phyloP scores from a whole-genome alignment of 64 coral and sea anemone genomes.

The Pocillopora verrucosa region DNA sequence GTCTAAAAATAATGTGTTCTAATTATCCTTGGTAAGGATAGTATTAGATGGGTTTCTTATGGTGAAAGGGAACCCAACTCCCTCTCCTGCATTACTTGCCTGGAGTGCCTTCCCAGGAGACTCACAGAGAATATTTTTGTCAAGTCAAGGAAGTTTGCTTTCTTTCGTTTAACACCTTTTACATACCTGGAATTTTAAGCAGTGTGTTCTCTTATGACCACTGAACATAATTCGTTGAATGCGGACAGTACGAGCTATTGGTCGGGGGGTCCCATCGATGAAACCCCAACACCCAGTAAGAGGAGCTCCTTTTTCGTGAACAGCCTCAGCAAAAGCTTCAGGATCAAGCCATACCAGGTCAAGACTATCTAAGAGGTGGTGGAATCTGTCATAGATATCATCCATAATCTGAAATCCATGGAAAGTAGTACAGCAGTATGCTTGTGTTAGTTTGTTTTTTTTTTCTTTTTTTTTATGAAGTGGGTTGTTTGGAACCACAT shows the following conservation, averaged over 20 bases:
- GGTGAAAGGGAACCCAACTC: slow-evolving; percentile 37
- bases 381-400: slow-evolving; percentile 40
- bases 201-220: background rate
- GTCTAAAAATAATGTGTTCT: slow-evolving; percentile 45
- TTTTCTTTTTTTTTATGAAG: slow-evolving; percentile 4
- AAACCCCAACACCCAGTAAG: slow-evolving; percentile 40
- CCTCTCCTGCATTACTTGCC: slow-evolving; percentile 37
- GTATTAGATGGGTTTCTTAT: slow-evolving; percentile 46
- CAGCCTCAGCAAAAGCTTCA: slow-evolving; percentile 15
- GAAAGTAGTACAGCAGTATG: slow-evolving; percentile 52
- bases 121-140: slow-evolving; percentile 58
- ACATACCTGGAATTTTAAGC: background rate
- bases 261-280: slow-evolving; percentile 1
- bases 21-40: slow-evolving; percentile 55
- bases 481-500: slow-evolving; percentile 62
- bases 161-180: slow-evolving; percentile 39
- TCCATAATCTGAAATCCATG: slow-evolving; percentile 34
- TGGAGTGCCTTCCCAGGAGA: slow-evolving; percentile 54
- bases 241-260: slow-evolving; percentile 9
- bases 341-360: slow-evolving; percentile 26
- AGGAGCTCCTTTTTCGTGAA: slow-evolving; percentile 19
- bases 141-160: slow-evolving; percentile 57
- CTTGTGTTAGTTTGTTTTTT: slow-evolving; percentile 32
- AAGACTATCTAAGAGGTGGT: slow-evolving; percentile 37
- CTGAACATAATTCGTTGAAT: slow-evolving; percentile 24